Evolutionary conservation across 2,888 invertebrate species (phyloP).

Genomic region (Ennomos erosarius): DNA sequence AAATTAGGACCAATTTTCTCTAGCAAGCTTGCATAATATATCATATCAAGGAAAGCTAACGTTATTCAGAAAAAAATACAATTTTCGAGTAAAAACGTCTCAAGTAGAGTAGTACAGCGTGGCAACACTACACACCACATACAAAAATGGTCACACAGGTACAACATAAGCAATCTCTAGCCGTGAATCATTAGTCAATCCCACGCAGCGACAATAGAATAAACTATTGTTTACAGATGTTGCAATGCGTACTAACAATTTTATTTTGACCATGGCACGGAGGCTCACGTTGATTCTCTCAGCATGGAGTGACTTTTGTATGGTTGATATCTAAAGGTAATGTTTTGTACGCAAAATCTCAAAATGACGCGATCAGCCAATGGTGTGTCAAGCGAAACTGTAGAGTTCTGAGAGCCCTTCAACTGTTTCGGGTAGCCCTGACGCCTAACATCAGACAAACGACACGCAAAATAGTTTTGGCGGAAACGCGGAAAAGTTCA

Average conservation of each 20-base stretch:
- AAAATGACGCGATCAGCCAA: background rate
- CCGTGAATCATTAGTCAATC: conserved; percentile 64
- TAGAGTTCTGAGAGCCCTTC: too few species aligned
- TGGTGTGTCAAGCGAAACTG: too few species aligned
- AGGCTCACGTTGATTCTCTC: too few species aligned
- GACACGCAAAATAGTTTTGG: too few species aligned
- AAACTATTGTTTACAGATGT: conserved; percentile 60
- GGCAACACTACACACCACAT: conserved; percentile 1
- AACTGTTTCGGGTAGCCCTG: too few species aligned
- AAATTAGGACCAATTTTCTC: too few species aligned
- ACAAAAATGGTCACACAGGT: conserved; percentile 42
- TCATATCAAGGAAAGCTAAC: too few species aligned
- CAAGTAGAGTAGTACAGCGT: background rate
- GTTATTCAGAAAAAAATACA: background rate
- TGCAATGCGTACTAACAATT: conserved; percentile 38
- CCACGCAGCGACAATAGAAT: conserved; percentile 64
- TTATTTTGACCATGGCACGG: conserved; percentile 1
- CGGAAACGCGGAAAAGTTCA: too few species aligned
- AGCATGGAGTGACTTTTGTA: background rate
- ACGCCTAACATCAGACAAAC: too few species aligned
- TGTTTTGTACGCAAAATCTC: background rate
- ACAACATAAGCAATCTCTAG: conserved; percentile 21
- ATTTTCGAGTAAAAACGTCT: too few species aligned
- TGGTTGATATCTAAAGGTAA: background rate
- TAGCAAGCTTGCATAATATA: too few species aligned